phyloP scores from a whole-genome alignment of 1,140 invertebrate species.

The Panagrolaimus sp. region DNA sequence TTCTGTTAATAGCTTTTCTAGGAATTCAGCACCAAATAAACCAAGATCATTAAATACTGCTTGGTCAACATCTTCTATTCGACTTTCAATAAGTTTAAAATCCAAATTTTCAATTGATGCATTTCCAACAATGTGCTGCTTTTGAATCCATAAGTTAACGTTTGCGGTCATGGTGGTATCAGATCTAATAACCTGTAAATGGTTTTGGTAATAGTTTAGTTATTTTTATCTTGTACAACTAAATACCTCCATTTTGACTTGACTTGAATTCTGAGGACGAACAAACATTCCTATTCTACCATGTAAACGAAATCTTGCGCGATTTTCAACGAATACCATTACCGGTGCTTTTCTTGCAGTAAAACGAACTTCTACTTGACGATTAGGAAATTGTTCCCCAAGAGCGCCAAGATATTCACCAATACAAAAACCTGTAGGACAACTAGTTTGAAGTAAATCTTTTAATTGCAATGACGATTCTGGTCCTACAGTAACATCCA shows the following conservation, averaged over 20 bases:
- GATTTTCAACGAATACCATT: constrained; percentile 54
- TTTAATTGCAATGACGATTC: constrained; percentile 43
- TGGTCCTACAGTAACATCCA: constrained; percentile 46
- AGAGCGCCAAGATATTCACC: constrained; percentile 54
- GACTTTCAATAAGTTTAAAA: constrained; percentile 50
- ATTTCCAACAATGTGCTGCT: constrained; percentile 37
- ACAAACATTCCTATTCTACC: constrained; percentile 54
- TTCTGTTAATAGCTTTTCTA: constrained; percentile 56
- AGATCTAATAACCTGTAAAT: constrained; percentile 36
- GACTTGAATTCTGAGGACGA: constrained; percentile 31
- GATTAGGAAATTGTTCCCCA: constrained; percentile 51
- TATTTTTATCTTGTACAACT: too few species aligned
- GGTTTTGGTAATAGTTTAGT: neutral
- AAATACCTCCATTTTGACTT: constrained; percentile 38
- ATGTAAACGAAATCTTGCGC: constrained; percentile 51
- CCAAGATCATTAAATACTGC: constrained; percentile 52
- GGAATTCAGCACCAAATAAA: constrained; percentile 55
- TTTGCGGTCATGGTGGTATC: constrained; percentile 58
- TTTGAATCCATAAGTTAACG: constrained; percentile 49
- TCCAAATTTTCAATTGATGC: constrained; percentile 55
- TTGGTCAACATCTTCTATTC: constrained; percentile 54
- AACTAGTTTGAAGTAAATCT: constrained; percentile 51
- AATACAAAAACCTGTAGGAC: constrained; percentile 51
- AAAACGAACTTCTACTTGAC: constrained; percentile 55
- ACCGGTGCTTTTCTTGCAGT: constrained; percentile 55